Base-by-base conservation (phyloP, 2,797 vertebrate genomes). In the Benthosema pterotum region DNA sequence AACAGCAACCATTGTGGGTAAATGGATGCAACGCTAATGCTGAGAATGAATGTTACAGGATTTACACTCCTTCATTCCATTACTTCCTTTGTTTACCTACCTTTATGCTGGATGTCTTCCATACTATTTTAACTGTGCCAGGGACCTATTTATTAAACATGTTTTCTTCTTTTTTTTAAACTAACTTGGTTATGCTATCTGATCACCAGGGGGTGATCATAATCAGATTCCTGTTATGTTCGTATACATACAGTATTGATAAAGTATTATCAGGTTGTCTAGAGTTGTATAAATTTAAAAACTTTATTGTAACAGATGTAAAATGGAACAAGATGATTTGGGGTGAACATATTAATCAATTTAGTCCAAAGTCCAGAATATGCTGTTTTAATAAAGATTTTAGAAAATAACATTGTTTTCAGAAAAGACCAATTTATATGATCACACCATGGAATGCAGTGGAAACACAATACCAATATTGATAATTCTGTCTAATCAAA, bases 51-150 rank as follows among this genome's bases (percentile, higher is more conserved):
- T 47, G 19, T 63, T 15, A 19, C n/a, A 38, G 28, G 17, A 25
- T 46, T 43, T 13, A 13, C 12, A 14, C 7, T 46, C n/a, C 5
- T 56, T 13, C n/a, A n/a, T n/a, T n/a, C n/a, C n/a, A 18, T 1
- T 54, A 19, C n/a, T 19, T 56, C 18, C 32, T 55, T 64, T 9
- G 13, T 61, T 46, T 57, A 25, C 13, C 16, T 52, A 63, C n/a
- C 53, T 60, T 60, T 58, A 60, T 62, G 71, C 71, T 71, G 73
- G 61, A 64, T 63, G 46, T 77, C 22, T 68, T 38, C 70, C 61
- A 4, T 61, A 45, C 32, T 48, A 63, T 80, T 63, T 58, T 56
- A 74, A 75, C 64, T 47, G 25, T 67, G 71, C 71, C 54, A 38
- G 16, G 64, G 45, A 32, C 25, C 70, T 71, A 71, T 75, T 75